Evolutionary conservation across 2,113 vertebrate genomes (phyloP).

Genomic region (Cygnus buccinator): DNA sequence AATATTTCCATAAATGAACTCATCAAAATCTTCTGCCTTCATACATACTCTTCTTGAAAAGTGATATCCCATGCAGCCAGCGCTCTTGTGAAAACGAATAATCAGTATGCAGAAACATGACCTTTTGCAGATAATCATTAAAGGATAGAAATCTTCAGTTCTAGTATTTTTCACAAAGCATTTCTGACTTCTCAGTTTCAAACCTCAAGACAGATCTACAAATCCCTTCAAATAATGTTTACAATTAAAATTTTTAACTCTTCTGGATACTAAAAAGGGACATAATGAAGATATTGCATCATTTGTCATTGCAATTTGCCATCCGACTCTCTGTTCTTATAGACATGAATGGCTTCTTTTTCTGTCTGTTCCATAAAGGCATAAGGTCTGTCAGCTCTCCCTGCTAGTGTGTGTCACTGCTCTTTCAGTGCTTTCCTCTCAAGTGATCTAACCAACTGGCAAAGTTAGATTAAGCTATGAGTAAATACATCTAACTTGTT

Average conservation of each 20-base stretch:
- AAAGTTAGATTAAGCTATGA: not conserved
- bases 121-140: not conserved
- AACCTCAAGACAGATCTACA: not conserved
- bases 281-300: not conserved
- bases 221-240: not conserved
- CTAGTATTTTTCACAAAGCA: not conserved
- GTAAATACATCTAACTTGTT: not conserved
- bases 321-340: not conserved
- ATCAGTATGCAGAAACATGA: not conserved
- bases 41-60: not conserved
- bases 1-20: not conserved
- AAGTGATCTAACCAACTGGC: not conserved
- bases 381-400: not conserved
- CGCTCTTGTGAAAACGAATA: not conserved
- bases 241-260: not conserved
- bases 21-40: not conserved
- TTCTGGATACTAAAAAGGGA: not conserved
- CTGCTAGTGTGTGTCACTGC: not conserved
- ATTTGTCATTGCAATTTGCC: not conserved
- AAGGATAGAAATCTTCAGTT: not conserved
- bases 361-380: not conserved
- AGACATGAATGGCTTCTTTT: not conserved
- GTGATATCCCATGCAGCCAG: not conserved
- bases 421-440: not conserved
- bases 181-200: not conserved